Conservation (phyloP, 2,888 invertebrate species). For the Melanophora roralis region DNA sequence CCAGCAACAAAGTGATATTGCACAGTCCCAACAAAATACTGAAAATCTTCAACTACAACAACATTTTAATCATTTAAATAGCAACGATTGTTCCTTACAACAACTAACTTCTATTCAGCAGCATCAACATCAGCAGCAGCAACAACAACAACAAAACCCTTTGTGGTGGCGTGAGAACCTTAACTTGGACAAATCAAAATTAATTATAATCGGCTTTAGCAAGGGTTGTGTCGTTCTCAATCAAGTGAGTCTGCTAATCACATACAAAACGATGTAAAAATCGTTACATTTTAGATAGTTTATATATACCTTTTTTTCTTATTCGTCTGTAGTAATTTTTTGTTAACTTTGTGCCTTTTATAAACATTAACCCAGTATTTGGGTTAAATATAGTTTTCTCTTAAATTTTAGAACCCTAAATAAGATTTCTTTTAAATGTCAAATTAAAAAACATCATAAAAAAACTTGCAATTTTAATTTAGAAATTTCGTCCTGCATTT, state of each 20-base stretch:
- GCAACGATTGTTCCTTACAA: constrained; percentile 64
- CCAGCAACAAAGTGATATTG: constrained; percentile 31
- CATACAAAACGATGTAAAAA: constrained; percentile 73
- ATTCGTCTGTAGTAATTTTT: too few species aligned
- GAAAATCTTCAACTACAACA: constrained; percentile 50
- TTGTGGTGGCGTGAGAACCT: constrained; percentile 81
- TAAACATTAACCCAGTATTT: too few species aligned
- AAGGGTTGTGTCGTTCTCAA: constrained; percentile 96
- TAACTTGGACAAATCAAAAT: constrained; percentile 80
- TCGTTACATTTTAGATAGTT: constrained; percentile 65
- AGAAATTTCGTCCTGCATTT: too few species aligned
- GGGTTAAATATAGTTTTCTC: too few species aligned
- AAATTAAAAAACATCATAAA: too few species aligned
- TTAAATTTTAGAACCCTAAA: too few species aligned
- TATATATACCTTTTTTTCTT: too few species aligned
- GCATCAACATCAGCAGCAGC: constrained; percentile 53
- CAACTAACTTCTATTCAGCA: too few species aligned
- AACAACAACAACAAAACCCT: constrained; percentile 72
- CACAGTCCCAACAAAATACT: constrained; percentile 63
- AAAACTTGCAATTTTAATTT: too few species aligned
- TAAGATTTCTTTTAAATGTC: too few species aligned
- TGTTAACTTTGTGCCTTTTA: too few species aligned
- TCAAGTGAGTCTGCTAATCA: constrained; percentile 78
- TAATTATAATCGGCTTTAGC: constrained; percentile 89
- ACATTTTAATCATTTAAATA: constrained; percentile 64